Percentiles rank a stretch among this genome's conserved stretches.
Evolutionary conservation across 1,140 invertebrate species (phyloP).

Genomic region (Drosophila neocordata): DNA sequence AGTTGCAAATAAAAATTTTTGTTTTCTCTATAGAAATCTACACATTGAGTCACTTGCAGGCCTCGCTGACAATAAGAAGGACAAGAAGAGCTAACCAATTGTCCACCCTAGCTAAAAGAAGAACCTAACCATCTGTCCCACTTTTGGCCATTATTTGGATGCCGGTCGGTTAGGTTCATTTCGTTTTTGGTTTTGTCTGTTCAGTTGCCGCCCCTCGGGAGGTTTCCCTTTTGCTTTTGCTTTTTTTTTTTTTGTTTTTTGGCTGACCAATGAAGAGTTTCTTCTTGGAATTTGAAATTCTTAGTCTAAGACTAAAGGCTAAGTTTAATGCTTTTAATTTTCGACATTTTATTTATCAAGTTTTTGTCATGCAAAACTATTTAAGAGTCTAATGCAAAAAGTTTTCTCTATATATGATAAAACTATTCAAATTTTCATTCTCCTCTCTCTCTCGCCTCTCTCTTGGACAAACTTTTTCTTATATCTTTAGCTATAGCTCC

Average conservation of each 20-base stretch:
- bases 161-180: constrained; percentile 58
- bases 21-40: constrained; percentile 17
- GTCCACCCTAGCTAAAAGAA: neutral
- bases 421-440: constrained; percentile 3
- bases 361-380: constrained; percentile 35
- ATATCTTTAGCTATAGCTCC: too few species aligned
- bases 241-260: constrained; percentile 26
- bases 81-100: constrained; percentile 7
- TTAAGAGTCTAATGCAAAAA: constrained; percentile 50
- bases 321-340: constrained; percentile 72
- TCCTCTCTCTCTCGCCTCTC: too few species aligned
- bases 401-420: constrained; percentile 42
- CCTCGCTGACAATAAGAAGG: constrained; percentile 13
- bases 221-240: constrained; percentile 43
- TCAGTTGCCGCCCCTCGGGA: constrained; percentile 47
- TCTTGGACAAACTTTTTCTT: neutral
- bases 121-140: neutral
- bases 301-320: constrained; percentile 33
- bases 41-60: constrained; percentile 1
- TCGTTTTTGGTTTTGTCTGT: constrained; percentile 32
- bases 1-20: constrained; percentile 54
- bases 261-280: constrained; percentile 39
- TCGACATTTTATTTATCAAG: constrained; percentile 58
- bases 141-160: constrained; percentile 69
- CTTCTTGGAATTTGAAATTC: constrained; percentile 29